phyloP scores from a whole-genome alignment of 2,113 vertebrate species.

The Fregetta grallaria region DNA sequence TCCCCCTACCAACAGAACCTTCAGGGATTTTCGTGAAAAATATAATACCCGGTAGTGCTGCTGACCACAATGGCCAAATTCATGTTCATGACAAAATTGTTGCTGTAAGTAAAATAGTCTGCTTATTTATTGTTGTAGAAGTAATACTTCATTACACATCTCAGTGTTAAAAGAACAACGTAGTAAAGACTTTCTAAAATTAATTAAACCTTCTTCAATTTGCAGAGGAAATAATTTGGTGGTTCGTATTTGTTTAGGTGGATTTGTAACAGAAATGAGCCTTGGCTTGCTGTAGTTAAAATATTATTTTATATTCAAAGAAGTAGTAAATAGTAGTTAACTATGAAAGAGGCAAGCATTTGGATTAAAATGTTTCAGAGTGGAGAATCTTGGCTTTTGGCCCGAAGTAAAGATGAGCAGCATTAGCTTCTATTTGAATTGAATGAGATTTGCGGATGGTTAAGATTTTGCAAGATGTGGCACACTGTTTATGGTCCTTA shows the following conservation, averaged over 20 bases:
- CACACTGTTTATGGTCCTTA: not conserved
- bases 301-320: conserved; percentile 35
- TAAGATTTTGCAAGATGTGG: conserved; percentile 25
- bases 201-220: not conserved
- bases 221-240: not conserved
- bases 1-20: conserved; percentile 65
- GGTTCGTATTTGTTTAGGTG: not conserved
- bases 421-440: not conserved
- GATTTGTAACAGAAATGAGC: not conserved
- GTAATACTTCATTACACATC: not conserved
- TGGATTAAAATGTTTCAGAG: conserved; percentile 32
- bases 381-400: conserved; percentile 43
- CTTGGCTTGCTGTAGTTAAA: conserved; percentile 22
- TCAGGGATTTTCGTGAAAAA: conserved; percentile 88
- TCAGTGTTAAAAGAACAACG: not conserved
- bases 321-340: conserved; percentile 40
- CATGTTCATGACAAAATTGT: conserved; percentile 84
- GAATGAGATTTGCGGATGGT: not conserved
- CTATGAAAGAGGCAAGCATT: conserved; percentile 3
- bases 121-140: not conserved
- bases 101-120: conserved; percentile 75
- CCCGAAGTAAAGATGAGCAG: conserved; percentile 25
- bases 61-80: conserved; percentile 84
- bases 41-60: conserved; percentile 84
- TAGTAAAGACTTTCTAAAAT: not conserved